Base-by-base conservation (phyloP, 2,888 invertebrate species). In the Nephrocerus scutellatus region DNA sequence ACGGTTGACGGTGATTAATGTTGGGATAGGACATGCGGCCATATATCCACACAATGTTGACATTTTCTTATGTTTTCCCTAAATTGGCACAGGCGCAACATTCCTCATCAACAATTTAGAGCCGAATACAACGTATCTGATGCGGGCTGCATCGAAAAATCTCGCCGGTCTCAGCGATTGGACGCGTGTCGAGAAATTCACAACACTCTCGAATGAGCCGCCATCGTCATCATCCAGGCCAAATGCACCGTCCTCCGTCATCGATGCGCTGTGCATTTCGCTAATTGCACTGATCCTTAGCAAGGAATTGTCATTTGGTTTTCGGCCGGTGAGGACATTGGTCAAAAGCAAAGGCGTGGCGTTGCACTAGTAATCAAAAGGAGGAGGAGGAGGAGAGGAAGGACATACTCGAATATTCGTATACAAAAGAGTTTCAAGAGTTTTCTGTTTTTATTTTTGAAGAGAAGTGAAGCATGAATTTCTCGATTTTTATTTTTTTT, bases 131-230 rank as follows among this genome's bases (percentile, higher is more conserved):
- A 67, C 65, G 21, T 77, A 76, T 51, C 64, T 72, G 40, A 66
- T 76, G 43, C 62, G 72, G 34, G 76, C 72, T 2, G 75, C 76
- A 20, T 70, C 75, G 3, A 67, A 66, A 37, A 77, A 76, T 54
- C 59, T 66, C 14, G 76, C 75, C 8, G 76, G 76, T n/a, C 58
- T 71, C 36, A 68, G 69, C 44, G 66, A 68, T 46, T 68, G 57
- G 48, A 65, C 66, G 24, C 58, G 52, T 32, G 62, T 63, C 30
- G 61, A 60, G 45, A 59, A 58, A 43, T 64, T 64, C 46, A 55
- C 44, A 39, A 69, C 68, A 3, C 49, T 60, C 15, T 62, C 63
- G 6, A 60, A 62, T 42, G 66, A 64, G 35, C 65, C 61, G 4
- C 55, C 60, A 4, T 48, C 51, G 1, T 29, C 53, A 1, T 51